A percentile compares a stretch with the other conserved stretches of the same genome.
These are phyloP conservation scores for Smittia sp. DNA, from an alignment of 2,888 invertebrate genomes.

Conservation along the genomic window DNA sequence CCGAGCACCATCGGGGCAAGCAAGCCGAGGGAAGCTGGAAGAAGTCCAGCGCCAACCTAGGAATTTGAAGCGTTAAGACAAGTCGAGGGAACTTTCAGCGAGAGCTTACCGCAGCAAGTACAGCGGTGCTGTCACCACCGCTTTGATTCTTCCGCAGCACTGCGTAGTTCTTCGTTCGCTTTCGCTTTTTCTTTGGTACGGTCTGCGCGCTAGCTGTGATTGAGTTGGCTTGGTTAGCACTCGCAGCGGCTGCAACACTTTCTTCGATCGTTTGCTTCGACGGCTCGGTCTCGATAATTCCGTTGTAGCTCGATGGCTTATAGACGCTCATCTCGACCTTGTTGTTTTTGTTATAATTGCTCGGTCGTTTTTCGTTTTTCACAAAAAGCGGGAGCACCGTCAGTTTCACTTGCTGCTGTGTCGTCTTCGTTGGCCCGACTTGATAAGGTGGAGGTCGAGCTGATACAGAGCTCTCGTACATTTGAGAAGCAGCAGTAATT, in stretches of 20 bases:
- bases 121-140: conserved; percentile 43
- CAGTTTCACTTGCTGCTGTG: conserved; percentile 60
- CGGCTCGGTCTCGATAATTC: conserved; percentile 70
- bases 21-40: background rate
- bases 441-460: conserved; percentile 44
- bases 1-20: background rate
- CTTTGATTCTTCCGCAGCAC: conserved; percentile 26
- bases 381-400: conserved; percentile 67
- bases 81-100: background rate
- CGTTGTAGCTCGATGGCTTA: conserved; percentile 62
- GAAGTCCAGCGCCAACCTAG: background rate
- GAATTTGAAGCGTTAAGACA: background rate
- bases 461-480: conserved; percentile 50
- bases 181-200: conserved; percentile 39
- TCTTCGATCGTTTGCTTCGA: conserved; percentile 70
- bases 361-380: conserved; percentile 14
- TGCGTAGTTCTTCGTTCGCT: conserved; percentile 44
- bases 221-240: conserved; percentile 50
- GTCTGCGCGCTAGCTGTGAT: conserved; percentile 39
- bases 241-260: conserved; percentile 49
- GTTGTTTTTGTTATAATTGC: background rate
- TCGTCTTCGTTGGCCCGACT: conserved; percentile 47
- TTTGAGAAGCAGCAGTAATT: conserved; percentile 51
- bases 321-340: background rate
- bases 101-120: conserved; percentile 44